Conservation (phyloP, 2,888 invertebrate species). For the Adineta ricciae region DNA sequence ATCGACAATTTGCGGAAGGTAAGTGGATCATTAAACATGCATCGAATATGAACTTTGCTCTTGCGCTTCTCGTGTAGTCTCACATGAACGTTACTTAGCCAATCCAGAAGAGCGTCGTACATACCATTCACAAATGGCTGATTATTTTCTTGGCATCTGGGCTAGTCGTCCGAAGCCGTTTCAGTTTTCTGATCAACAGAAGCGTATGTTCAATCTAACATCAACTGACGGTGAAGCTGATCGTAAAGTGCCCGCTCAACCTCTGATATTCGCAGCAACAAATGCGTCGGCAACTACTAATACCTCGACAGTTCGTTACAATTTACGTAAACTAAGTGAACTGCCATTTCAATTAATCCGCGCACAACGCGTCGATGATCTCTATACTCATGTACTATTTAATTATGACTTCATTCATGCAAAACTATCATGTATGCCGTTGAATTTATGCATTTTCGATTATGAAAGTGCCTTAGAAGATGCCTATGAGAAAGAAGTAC, state of each 20-base stretch:
- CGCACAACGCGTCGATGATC: slow-evolving; percentile 75
- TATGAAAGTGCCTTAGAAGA: slow-evolving; percentile 70
- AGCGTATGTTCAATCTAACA: slow-evolving; percentile 60
- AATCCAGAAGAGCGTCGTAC: slow-evolving; percentile 91
- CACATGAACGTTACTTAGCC: slow-evolving; percentile 86
- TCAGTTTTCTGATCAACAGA: slow-evolving; percentile 88
- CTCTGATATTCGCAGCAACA: slow-evolving; percentile 66
- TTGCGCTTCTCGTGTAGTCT: slow-evolving; percentile 54
- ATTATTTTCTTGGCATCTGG: slow-evolving; percentile 93
- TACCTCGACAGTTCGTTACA: slow-evolving; percentile 74
- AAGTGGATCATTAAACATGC: no score
- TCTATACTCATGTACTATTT: slow-evolving; percentile 81
- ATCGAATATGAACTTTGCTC: no score
- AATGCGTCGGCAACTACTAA: not conserved
- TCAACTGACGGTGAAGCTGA: slow-evolving; percentile 59
- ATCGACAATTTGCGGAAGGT: slow-evolving; percentile 68
- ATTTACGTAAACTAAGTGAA: slow-evolving; percentile 80
- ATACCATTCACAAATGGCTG: slow-evolving; percentile 92
- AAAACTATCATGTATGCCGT: slow-evolving; percentile 82
- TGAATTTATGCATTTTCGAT: slow-evolving; percentile 84
- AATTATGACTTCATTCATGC: slow-evolving; percentile 96
- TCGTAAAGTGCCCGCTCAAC: slow-evolving; percentile 84
- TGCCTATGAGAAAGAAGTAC: slow-evolving; percentile 45
- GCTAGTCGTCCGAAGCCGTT: slow-evolving; percentile 83
- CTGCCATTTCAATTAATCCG: slow-evolving; percentile 85